Base-by-base conservation (phyloP, 2,888 invertebrate genomes). In the Tetragonisca angustula region DNA sequence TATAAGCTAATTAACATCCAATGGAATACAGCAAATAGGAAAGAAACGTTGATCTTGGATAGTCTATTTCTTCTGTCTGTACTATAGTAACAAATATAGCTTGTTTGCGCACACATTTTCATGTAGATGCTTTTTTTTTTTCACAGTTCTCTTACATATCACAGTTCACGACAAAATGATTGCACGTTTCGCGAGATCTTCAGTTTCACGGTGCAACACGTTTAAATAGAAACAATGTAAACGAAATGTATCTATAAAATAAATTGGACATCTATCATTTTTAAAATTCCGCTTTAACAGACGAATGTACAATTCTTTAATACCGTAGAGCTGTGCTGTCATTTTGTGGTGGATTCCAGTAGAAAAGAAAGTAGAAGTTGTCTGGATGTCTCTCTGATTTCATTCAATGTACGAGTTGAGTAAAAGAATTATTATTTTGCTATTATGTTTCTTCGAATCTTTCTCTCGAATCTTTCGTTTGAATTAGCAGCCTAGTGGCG, bases 61-160 rank as follows among this genome's bases (percentile, higher is more conserved):
- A 52, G 52, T 74, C 73, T 74, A 74, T 74, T 74, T 74, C 73
- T 74, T 74, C 19, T 64, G 73, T 74, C 73, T 74, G 50, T 64
- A 36, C 73, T 74, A 74, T 74, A 64, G 32, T 52, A 64, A 74
- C n/a, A 32, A 50, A 52, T 17, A 19, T 73, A 62, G 43, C 71
- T 73, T 50, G 27, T 62, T 59, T 50, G n/a, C 6, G 21, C 11
- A 50, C 15, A 50, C n/a, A 32, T 49, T 64, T 36, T 15, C 50
- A 49, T 27, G n/a, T 50, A 65, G 74, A 54, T 50, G 75, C 52
- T 67, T 75, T 54, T 54, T 75, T 54, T 54, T 27, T 19, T 32
- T 32, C 4, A 24, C 54, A 36, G 36, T 36, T 36, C 36, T 2
- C 21, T 49, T 62, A 50, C n/a, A n/a, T 4, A 59, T 15, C 17